These are phyloP conservation scores for Palythoa heliodiscus DNA, from an alignment of 92 coral and sea anemone species.

Conservation along the genomic window DNA sequence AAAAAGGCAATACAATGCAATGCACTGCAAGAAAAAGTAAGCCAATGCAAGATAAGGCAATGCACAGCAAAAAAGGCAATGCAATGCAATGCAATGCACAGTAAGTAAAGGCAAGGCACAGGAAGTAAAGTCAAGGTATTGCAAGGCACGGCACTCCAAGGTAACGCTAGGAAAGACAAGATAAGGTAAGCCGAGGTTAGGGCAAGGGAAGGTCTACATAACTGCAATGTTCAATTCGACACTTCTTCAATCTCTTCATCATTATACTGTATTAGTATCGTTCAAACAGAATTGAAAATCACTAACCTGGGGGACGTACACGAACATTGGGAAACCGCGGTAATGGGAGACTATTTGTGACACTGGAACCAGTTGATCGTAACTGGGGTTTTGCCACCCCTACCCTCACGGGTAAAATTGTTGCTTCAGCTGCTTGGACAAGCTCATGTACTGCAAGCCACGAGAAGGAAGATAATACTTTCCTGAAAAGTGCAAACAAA, in stretches of 20 bases:
- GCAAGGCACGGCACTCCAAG: background rate
- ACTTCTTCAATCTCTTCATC: too few species aligned
- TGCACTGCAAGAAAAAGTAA: background rate
- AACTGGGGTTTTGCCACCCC: constrained; percentile 94
- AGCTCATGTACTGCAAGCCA: constrained; percentile 86
- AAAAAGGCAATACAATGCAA: background rate
- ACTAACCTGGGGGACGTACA: constrained; percentile 78
- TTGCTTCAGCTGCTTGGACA: constrained; percentile 86
- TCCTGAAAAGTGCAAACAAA: constrained; percentile 44
- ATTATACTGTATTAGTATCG: too few species aligned
- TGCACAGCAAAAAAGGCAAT: background rate
- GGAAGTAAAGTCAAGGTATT: background rate
- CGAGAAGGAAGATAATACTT: constrained; percentile 78
- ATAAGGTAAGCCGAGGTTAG: background rate
- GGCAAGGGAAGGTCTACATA: background rate
- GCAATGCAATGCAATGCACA: background rate
- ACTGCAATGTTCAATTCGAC: too few species aligned
- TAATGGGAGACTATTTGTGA: constrained; percentile 72
- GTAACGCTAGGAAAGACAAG: background rate
- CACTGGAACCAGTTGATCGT: constrained; percentile 83
- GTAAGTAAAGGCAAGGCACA: background rate
- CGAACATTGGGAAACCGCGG: constrained; percentile 75
- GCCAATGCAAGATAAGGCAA: background rate
- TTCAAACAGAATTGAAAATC: too few species aligned
- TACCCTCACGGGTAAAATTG: constrained; percentile 85